Evolutionary conservation across 2,113 vertebrate genomes (phyloP).

Genomic region (Rhegmatorhina hoffmannsi): DNA sequence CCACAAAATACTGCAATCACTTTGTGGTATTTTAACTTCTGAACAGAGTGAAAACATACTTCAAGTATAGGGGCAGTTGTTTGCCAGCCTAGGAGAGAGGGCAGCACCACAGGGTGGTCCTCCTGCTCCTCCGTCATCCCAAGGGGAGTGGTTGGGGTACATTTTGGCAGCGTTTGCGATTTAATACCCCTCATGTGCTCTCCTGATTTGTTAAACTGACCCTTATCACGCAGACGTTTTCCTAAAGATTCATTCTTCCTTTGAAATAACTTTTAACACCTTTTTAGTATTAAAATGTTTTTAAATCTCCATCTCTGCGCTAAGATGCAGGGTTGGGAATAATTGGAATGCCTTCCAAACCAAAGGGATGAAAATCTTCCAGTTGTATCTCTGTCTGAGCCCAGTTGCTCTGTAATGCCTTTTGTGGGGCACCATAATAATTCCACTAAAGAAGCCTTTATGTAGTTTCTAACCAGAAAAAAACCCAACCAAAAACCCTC

Average conservation of each 20-base stretch:
- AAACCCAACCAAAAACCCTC: not conserved
- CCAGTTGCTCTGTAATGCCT: not conserved
- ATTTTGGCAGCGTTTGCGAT: not conserved
- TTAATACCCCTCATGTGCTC: not conserved
- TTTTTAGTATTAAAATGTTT: not conserved
- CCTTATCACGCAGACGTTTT: not conserved
- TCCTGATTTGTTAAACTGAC: not conserved
- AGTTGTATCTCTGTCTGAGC: not conserved
- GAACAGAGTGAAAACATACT: constrained; percentile 1
- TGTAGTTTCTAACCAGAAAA: constrained; percentile 7
- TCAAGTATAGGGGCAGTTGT: not conserved
- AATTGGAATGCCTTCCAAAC: not conserved
- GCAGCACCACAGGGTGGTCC: not conserved
- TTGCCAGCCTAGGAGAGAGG: not conserved
- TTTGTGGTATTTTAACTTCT: constrained; percentile 52
- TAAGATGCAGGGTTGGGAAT: not conserved
- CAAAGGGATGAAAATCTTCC: not conserved
- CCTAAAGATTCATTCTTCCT: not conserved
- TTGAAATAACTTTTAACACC: not conserved
- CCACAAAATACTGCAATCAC: constrained; percentile 50
- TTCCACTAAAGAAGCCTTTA: constrained; percentile 17
- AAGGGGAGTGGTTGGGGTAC: not conserved
- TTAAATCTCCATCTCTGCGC: not conserved
- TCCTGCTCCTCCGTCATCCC: not conserved
- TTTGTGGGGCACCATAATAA: constrained; percentile 10